These are phyloP conservation scores for Lates calcarifer DNA, from an alignment of 2,113 vertebrate species.

Conservation along the genomic window DNA sequence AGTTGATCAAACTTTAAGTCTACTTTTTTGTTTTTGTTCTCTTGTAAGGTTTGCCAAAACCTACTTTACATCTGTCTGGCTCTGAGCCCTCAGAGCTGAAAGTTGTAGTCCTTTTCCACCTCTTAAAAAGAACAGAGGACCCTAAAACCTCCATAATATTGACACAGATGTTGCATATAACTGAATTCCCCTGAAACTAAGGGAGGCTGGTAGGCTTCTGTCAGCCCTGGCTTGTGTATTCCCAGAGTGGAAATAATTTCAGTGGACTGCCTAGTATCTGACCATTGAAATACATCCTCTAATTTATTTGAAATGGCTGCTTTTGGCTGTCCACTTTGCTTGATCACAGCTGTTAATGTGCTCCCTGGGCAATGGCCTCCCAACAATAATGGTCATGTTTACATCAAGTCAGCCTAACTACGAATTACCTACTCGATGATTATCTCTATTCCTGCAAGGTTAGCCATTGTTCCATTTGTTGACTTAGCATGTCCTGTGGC, in stretches of 20 bases:
- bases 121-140: slow-evolving; percentile 77
- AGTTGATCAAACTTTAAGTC: slow-evolving; percentile 35
- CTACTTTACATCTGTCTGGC: slow-evolving; percentile 40
- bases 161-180: slow-evolving; percentile 85
- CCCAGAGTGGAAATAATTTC: slow-evolving; percentile 58
- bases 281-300: slow-evolving; percentile 39
- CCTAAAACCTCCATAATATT: slow-evolving; percentile 82
- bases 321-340: slow-evolving; percentile 38
- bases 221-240: slow-evolving; percentile 45
- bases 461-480: slow-evolving; percentile 68
- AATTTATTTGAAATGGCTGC: slow-evolving; percentile 45
- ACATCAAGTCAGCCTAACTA: slow-evolving; percentile 59
- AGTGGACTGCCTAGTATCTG: slow-evolving; percentile 33
- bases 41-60: slow-evolving; percentile 39
- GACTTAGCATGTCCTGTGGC: slow-evolving; percentile 39
- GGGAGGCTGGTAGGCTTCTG: slow-evolving; percentile 50
- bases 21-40: slow-evolving; percentile 25
- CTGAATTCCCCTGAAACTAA: slow-evolving; percentile 66
- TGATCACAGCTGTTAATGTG: slow-evolving; percentile 68
- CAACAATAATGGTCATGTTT: slow-evolving; percentile 58
- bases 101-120: slow-evolving; percentile 57
- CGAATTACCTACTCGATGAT: slow-evolving; percentile 64
- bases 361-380: slow-evolving; percentile 37
- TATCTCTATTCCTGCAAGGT: slow-evolving; percentile 69
- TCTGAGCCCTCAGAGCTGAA: slow-evolving; percentile 63